phyloP scores from a whole-genome alignment of 2,888 invertebrate genomes.

The Dexiosoma caninum region DNA sequence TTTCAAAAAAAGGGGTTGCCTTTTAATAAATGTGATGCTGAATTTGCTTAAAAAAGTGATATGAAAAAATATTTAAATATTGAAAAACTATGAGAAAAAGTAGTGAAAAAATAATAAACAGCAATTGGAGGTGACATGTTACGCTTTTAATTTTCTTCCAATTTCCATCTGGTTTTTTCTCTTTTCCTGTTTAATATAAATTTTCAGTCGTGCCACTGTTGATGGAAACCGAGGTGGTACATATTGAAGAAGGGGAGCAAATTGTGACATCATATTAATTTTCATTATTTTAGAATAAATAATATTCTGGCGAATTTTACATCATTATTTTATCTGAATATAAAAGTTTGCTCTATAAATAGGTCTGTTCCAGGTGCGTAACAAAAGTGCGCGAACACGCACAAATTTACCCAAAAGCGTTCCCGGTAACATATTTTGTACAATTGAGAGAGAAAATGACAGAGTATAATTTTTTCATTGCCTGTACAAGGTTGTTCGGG shows the following conservation, averaged over 20 bases:
- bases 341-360: no score
- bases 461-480: no score
- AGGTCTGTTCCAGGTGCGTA: no score
- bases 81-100: slow-evolving; percentile 37
- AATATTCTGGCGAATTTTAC: no score
- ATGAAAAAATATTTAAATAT: slow-evolving; percentile 5
- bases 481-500: no score
- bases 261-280: slow-evolving; percentile 44
- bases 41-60: slow-evolving; percentile 34
- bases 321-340: no score
- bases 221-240: neutral
- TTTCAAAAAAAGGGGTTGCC: slow-evolving; percentile 44
- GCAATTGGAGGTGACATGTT: slow-evolving; percentile 60
- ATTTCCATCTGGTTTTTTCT: neutral
- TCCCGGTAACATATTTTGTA: no score
- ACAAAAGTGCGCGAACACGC: no score
- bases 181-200: neutral
- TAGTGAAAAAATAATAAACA: slow-evolving; percentile 26
- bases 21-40: slow-evolving; percentile 46
- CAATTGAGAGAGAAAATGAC: no score
- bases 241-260: slow-evolving; percentile 2
- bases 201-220: neutral
- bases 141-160: slow-evolving; percentile 29
- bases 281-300: no score
- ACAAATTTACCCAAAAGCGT: no score